Percentiles rank a stretch among this genome's conserved stretches.
These are phyloP conservation scores for Oriolus oriolus DNA, from an alignment of 2,113 vertebrate genomes.

Conservation along the genomic window DNA sequence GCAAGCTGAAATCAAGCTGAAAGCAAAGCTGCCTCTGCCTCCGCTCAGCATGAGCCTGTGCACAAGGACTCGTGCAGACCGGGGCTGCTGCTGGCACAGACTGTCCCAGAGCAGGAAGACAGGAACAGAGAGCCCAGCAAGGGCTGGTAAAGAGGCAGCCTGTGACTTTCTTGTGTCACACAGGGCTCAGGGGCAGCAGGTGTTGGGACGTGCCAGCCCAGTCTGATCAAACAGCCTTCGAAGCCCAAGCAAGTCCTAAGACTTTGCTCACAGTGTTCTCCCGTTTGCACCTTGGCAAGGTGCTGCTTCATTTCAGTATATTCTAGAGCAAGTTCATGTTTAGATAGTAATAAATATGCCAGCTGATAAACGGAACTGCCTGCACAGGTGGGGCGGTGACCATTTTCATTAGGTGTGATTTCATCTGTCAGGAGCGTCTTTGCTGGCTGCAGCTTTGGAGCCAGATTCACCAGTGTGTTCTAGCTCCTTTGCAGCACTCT, in stretches of 20 bases:
- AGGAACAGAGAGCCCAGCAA: not conserved
- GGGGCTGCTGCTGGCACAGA: not conserved
- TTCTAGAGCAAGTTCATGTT: not conserved
- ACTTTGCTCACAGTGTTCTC: not conserved
- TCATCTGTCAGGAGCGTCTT: not conserved
- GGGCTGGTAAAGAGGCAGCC: rapidly evolving
- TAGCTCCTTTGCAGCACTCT: not conserved
- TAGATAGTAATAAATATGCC: not conserved
- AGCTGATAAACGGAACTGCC: not conserved
- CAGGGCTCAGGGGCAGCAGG: not conserved
- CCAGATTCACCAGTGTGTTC: not conserved
- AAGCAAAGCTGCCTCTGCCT: not conserved
- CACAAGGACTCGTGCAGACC: not conserved
- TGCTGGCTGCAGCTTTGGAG: not conserved
- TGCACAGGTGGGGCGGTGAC: not conserved
- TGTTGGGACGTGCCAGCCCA: not conserved
- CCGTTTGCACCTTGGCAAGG: not conserved
- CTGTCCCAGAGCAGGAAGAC: not conserved
- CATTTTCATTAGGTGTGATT: not conserved
- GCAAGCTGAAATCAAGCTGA: not conserved
- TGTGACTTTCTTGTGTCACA: not conserved
- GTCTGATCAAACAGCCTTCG: not conserved
- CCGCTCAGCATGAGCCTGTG: not conserved
- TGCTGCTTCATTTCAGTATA: not conserved
- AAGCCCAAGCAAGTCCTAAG: not conserved